phyloP scores from a whole-genome alignment of 1,140 invertebrate species.

The Notospermus geniculatus region DNA sequence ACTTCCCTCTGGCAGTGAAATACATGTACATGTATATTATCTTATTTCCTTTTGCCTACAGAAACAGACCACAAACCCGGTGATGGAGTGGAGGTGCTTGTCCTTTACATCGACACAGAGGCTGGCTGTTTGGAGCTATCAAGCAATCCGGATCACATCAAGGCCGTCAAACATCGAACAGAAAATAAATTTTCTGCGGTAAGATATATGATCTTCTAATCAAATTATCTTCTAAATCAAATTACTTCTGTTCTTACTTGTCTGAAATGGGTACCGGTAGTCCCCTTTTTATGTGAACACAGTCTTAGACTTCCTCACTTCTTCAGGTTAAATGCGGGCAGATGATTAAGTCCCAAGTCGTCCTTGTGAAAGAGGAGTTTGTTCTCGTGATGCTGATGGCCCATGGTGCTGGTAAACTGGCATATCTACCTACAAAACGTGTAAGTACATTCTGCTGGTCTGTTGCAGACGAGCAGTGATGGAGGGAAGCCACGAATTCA shows the following conservation, averaged over 20 bases:
- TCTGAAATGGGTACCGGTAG: no score
- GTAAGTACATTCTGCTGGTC: conserved; percentile 22
- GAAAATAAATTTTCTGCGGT: conserved; percentile 25
- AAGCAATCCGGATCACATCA: conserved; percentile 22
- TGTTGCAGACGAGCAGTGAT: not conserved
- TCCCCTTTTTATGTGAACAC: no score
- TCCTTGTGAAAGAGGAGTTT: conserved; percentile 36
- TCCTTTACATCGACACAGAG: conserved; percentile 30
- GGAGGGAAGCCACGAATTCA: no score
- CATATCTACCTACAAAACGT: conserved; percentile 36
- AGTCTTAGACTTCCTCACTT: no score
- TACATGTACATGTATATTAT: no score
- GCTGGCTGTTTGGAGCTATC: conserved; percentile 31
- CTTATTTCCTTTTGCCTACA: not conserved
- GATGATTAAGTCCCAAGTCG: conserved; percentile 31
- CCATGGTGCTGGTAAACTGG: conserved; percentile 34
- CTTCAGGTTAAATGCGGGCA: no score
- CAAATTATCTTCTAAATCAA: no score
- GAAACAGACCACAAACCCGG: conserved; percentile 16
- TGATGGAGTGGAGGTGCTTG: conserved; percentile 22
- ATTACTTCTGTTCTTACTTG: not conserved
- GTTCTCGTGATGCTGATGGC: conserved; percentile 35
- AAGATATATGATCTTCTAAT: no score
- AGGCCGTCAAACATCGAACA: conserved; percentile 22
- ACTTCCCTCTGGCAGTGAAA: no score